Base-by-base conservation (phyloP, 2,888 invertebrate genomes). In the Pristionchus mayeri region DNA sequence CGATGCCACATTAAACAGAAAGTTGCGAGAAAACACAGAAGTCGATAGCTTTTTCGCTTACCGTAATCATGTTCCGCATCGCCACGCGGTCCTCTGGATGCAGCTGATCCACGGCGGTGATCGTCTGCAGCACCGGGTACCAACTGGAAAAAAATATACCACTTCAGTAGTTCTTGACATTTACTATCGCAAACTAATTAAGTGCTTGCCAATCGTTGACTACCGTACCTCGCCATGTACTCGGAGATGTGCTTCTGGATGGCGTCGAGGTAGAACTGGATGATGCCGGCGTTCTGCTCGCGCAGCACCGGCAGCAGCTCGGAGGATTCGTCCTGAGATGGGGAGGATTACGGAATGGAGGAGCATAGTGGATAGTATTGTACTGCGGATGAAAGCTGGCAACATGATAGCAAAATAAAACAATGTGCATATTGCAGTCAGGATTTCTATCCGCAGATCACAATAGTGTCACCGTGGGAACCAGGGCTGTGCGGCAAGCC, bases 201-300 rank as follows among this genome's bases (percentile, higher is more conserved):
- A n/a, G n/a, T n/a, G n/a, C n/a, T n/a, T 44, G 13, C 44, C 6
- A 9, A 44, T 44, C 13, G 13, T 6, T 44, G 44, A 44, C 44
- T 44, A 44, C 44, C 44, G 44, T 44, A 88, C 80, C 88, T 85
- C 48, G 85, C 50, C 63, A 91, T 79, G 84, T 91, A 92, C 71
- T 90, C 88, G n/a, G 88, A 84, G 27, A 88, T 85, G 81, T 89
- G 88, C 30, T 86, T 86, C 34, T 86, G 85, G 37, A 91, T 92
- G 71, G 92, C 91, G 16, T 85, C 84, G 48, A 89, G 89, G 84
- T 91, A 91, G 86, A 89, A 91, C 18, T 90, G 87, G 52, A 90
- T 84, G 85, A 90, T 90, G 76, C 89, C 87, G 21, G 87, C 86
- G 80, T 90, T 90, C 85, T 87, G 88, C 85, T 90, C 90, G 27